Evolutionary conservation across 2,888 invertebrate species (phyloP).

Genomic region (Anodontia alba): DNA sequence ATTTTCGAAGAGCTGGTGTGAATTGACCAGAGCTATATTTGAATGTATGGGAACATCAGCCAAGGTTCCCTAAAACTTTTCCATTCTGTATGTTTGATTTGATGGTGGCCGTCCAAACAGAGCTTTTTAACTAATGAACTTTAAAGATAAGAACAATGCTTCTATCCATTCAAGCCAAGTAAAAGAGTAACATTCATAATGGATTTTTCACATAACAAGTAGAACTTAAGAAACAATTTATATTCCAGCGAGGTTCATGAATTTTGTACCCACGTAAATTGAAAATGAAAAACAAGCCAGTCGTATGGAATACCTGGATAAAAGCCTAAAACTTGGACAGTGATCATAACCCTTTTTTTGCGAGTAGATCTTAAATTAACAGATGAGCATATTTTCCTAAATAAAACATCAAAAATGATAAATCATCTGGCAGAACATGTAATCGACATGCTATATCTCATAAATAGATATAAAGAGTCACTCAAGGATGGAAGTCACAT

Average conservation of each 20-base stretch:
- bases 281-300: background rate
- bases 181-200: constrained; percentile 34
- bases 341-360: background rate
- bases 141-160: constrained; percentile 26
- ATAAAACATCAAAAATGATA: background rate
- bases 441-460: background rate
- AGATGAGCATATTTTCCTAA: background rate
- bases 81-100: constrained; percentile 29
- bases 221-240: constrained; percentile 21
- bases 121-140: constrained; percentile 32
- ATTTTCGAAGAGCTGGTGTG: constrained; percentile 30
- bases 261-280: background rate
- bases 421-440: background rate
- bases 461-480: constrained; percentile 26
- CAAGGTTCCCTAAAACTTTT: constrained; percentile 28
- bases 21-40: constrained; percentile 40
- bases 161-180: constrained; percentile 12
- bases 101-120: constrained; percentile 38
- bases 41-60: constrained; percentile 40
- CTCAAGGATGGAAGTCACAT: constrained; percentile 32
- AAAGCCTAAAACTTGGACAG: constrained; percentile 1
- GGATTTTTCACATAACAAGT: constrained; percentile 42
- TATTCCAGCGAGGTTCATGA: background rate
- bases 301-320: background rate
- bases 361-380: background rate